Conservation (phyloP, 2,113 vertebrate species). For the Felis chaus region DNA sequence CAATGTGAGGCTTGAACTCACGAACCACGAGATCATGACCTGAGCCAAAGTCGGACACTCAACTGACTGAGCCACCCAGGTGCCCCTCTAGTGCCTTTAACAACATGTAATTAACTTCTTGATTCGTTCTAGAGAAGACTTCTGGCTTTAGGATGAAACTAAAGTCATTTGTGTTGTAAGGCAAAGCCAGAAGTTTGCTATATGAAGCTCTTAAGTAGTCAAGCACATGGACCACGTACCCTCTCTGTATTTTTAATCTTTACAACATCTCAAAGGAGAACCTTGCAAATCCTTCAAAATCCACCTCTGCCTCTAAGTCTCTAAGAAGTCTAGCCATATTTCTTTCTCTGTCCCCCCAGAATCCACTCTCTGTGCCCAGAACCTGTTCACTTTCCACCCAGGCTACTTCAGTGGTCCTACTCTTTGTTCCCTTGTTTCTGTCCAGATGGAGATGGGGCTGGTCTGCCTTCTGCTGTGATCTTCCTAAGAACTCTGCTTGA, state of each 20-base stretch:
- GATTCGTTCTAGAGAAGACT: neutral
- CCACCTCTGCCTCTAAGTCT: neutral
- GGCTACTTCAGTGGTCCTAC: accelerated
- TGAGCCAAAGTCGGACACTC: no score
- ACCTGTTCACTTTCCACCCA: neutral
- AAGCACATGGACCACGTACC: neutral
- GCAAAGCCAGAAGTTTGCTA: neutral
- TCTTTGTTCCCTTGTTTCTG: no score
- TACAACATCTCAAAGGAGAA: neutral
- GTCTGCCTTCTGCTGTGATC: neutral
- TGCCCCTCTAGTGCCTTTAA: neutral
- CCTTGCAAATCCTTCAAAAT: neutral
- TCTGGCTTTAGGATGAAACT: neutral
- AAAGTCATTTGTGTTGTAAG: neutral
- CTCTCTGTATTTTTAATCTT: neutral
- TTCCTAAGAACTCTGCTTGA: neutral
- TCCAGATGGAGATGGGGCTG: neutral
- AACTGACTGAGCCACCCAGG: no score
- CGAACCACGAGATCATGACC: no score
- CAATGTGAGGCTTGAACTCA: no score
- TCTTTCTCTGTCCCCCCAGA: no score
- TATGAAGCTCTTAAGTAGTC: neutral
- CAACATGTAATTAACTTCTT: neutral
- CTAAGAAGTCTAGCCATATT: neutral
- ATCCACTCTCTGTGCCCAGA: neutral